These are phyloP conservation scores for Boulengeromyrus knoepffleri DNA, from an alignment of 2,113 vertebrate genomes.

Conservation along the genomic window DNA sequence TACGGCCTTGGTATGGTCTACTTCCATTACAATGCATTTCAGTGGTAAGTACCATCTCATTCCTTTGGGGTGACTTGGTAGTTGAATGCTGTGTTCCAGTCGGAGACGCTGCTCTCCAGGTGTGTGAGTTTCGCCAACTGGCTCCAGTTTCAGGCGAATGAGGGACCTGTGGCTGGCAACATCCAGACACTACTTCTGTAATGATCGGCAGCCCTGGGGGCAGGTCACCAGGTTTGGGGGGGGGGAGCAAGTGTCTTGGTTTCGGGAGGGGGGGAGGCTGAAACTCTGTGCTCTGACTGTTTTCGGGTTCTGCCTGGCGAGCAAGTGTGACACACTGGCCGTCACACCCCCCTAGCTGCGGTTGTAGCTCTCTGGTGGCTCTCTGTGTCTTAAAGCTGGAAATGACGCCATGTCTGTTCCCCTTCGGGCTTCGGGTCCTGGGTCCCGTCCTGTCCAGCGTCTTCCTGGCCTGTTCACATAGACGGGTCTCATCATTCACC, in stretches of 20 bases:
- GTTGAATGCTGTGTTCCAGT: background rate
- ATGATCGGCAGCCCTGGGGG: background rate
- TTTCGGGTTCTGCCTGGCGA: background rate
- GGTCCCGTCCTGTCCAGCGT: too few species aligned
- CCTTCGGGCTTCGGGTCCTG: too few species aligned
- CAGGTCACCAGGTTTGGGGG: background rate
- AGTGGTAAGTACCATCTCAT: slow-evolving; percentile 78
- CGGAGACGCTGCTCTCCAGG: background rate
- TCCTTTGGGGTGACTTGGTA: background rate
- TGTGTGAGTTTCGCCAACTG: background rate
- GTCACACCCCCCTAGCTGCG: background rate
- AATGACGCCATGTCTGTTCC: too few species aligned
- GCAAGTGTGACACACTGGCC: background rate
- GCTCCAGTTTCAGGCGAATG: background rate
- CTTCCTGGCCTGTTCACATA: too few species aligned
- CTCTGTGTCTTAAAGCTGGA: too few species aligned
- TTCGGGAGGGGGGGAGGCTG: too few species aligned
- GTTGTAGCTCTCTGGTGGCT: background rate
- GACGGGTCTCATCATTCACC: too few species aligned
- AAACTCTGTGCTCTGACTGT: background rate
- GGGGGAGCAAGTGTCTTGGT: background rate
- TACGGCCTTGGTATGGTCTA: slow-evolving; percentile 99
- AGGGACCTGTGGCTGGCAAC: background rate
- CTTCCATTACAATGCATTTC: slow-evolving; percentile 99
- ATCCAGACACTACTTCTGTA: background rate